Evolutionary conservation across 2,797 vertebrate species (phyloP).

Genomic region (Esox lucius): DNA sequence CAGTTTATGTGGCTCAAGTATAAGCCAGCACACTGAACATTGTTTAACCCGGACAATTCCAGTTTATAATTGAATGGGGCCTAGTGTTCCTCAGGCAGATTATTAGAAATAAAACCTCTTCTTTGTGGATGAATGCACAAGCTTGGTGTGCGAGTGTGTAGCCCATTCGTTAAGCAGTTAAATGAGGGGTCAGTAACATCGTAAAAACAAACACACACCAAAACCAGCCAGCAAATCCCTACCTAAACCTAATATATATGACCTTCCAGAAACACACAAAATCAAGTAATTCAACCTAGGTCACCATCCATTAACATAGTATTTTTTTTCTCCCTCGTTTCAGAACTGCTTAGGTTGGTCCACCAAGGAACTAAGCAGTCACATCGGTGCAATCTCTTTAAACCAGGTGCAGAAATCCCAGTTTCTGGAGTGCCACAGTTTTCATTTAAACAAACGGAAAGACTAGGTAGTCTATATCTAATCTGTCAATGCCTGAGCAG

Average conservation of each 20-base stretch:
- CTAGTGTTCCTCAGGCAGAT: neutral
- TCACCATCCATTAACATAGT: neutral
- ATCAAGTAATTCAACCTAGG: neutral
- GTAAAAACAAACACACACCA: constrained; percentile 1
- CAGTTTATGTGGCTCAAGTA: neutral
- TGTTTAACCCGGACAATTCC: neutral
- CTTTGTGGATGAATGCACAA: neutral
- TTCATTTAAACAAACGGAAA: no score
- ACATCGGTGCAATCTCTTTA: no score
- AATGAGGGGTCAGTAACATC: neutral
- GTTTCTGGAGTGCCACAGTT: no score
- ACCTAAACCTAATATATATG: neutral
- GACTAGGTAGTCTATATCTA: no score
- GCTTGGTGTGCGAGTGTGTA: neutral
- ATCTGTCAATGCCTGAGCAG: no score
- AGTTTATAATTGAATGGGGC: neutral
- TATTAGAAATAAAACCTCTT: neutral
- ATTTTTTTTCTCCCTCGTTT: neutral
- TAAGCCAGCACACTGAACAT: neutral
- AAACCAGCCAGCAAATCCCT: neutral
- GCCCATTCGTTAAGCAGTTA: neutral
- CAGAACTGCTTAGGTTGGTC: neutral
- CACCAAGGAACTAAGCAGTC: neutral
- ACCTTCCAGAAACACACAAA: no score
- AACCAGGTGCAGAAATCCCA: no score